Evolutionary conservation across 2,888 invertebrate species (phyloP), one percentile per base, ranked within the genome.

Genomic region (Thumatha senex): DNA sequence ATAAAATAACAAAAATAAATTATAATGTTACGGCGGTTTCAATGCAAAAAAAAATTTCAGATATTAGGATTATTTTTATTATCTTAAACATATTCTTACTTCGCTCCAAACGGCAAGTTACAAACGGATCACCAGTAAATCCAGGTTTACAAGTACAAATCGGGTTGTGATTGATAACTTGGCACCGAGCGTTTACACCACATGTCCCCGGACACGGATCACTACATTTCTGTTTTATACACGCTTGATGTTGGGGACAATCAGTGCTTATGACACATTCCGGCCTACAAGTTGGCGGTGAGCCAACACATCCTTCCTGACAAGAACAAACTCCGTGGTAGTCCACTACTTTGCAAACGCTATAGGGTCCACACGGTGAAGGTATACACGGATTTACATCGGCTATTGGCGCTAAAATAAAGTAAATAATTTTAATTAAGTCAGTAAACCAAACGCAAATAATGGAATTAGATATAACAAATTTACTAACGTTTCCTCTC

Each of bases 271-370:
- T 93, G 54, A 95, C 94, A 81, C 96, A 96, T 89, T 96, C 95
- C 3, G 96, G 96, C 61, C 94, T 92, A 85, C 95, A 95, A 61
- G 93, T 93, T 30, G 96, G 96, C 31, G 97, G 96, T 43, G 94
- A 93, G 46, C 97, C 96, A 63, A 95, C 91, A 70, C 95, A 96
- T 65, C 94, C 94, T 65, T 93, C 92, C 71, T 95, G 93, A 74
- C 97, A 97, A 48, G 96, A 95, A 82, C 97, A 97, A 44, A 96
- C 95, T 40, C 96, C 96, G 72, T 95, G 95, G 10, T 92, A 94
- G 74, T 96, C 94, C 43, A 94, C 80, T 67, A 93, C 93, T 73
- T 95, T 93, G 84, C 96, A 96, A 70, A 93, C 92, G 78, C 96
- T 96, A 75, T 96, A 95, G 36, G 95, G 94, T 18, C 96, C 96